Evolutionary conservation across 2,888 invertebrate species (phyloP).

Genomic region (Hecatera dysodea): DNA sequence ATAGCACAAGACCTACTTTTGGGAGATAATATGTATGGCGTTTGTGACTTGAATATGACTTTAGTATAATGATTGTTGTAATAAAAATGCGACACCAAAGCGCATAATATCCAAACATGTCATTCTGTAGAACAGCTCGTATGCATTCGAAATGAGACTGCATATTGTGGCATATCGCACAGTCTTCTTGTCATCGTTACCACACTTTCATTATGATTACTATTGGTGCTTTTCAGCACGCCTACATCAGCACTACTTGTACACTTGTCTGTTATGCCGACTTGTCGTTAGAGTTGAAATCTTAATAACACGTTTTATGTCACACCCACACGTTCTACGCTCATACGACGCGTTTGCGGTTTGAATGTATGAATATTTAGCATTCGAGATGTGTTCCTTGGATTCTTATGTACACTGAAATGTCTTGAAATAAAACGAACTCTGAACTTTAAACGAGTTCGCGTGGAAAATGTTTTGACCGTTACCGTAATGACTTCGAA

Average conservation of each 20-base stretch:
- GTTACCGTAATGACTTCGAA: slow-evolving; percentile 33
- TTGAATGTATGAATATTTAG: slow-evolving; percentile 69
- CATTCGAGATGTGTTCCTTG: slow-evolving; percentile 57
- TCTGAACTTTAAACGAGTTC: slow-evolving; percentile 58
- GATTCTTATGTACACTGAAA: slow-evolving; percentile 65
- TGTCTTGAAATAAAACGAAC: slow-evolving; percentile 59
- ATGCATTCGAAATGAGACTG: slow-evolving; percentile 41
- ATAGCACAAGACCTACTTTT: slow-evolving; percentile 12
- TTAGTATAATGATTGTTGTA: slow-evolving; percentile 14
- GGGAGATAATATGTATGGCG: slow-evolving; percentile 1
- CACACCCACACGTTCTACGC: slow-evolving; percentile 73
- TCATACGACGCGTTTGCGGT: slow-evolving; percentile 62
- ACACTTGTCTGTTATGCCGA: slow-evolving; percentile 66
- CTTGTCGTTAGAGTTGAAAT: slow-evolving; percentile 78
- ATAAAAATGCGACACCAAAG: slow-evolving; percentile 44
- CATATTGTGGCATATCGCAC: slow-evolving; percentile 40
- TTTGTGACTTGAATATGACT: slow-evolving; percentile 20
- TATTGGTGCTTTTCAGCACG: slow-evolving; percentile 61
- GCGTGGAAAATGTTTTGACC: slow-evolving; percentile 39
- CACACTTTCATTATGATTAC: slow-evolving; percentile 59
- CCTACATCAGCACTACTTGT: slow-evolving; percentile 61
- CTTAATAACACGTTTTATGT: slow-evolving; percentile 79
- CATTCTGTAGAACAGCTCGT: slow-evolving; percentile 30
- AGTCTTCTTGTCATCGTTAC: slow-evolving; percentile 53
- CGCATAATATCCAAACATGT: slow-evolving; percentile 37